These are phyloP conservation scores for Silurus aristotelis DNA, from an alignment of 2,797 vertebrate genomes.

Conservation along the genomic window DNA sequence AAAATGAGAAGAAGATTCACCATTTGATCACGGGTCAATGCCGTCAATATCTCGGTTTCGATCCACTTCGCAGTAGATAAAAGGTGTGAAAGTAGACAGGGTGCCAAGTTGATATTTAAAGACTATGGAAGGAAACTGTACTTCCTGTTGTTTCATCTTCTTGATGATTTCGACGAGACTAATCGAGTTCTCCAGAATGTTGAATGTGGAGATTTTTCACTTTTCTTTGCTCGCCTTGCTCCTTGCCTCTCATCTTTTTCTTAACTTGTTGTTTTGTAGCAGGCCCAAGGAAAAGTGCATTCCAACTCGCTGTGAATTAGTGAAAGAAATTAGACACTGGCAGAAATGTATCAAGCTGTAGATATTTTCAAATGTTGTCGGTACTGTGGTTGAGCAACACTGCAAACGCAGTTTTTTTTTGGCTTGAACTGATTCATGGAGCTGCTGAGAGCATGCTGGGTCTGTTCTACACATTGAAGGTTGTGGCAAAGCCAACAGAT, in stretches of 20 bases:
- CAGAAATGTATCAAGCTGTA: not conserved
- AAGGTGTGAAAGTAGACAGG: conserved; percentile 45
- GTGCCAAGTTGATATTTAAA: conserved; percentile 64
- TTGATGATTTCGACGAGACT: conserved; percentile 50
- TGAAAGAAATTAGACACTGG: not conserved
- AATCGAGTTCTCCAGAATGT: conserved; percentile 62
- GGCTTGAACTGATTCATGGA: not conserved
- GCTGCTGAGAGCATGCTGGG: not conserved
- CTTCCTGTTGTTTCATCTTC: conserved; percentile 46
- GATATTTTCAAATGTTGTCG: not conserved
- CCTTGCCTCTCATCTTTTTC: conserved; percentile 15
- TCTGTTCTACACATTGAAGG: not conserved
- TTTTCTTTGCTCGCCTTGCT: conserved; percentile 14
- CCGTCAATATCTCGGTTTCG: conserved; percentile 20
- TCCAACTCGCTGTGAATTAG: conserved; percentile 23
- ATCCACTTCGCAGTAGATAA: conserved; percentile 63
- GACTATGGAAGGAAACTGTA: conserved; percentile 28
- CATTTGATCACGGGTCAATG: conserved; percentile 58
- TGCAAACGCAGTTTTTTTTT: not conserved
- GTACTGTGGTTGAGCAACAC: not conserved
- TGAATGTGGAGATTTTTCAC: conserved; percentile 54
- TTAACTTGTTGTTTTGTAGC: conserved; percentile 5
- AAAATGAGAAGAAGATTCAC: conserved; percentile 22
- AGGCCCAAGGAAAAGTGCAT: conserved; percentile 40
- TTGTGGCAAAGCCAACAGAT: not conserved